Conservation (phyloP, 2,888 invertebrate species). For the Asteroscopus sphinx region DNA sequence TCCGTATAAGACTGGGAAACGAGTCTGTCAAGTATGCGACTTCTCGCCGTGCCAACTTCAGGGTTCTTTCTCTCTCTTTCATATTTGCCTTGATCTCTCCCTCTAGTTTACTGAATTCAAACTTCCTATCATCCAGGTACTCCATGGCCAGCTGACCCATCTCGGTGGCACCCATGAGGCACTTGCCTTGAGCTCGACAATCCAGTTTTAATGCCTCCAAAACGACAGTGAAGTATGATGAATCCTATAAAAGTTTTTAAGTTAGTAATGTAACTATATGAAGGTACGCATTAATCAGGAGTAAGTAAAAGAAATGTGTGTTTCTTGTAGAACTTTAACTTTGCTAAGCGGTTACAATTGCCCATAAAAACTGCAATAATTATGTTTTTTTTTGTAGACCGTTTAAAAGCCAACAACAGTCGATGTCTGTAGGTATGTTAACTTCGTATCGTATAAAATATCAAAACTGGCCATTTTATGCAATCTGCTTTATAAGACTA, state of each 20-base stretch:
- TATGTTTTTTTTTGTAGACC: too few species aligned
- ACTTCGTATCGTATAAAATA: too few species aligned
- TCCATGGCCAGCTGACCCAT: slow-evolving; percentile 92
- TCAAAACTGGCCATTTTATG: too few species aligned
- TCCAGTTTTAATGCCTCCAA: slow-evolving; percentile 90
- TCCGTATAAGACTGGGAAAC: slow-evolving; percentile 82
- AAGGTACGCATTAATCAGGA: too few species aligned
- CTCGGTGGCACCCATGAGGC: slow-evolving; percentile 91
- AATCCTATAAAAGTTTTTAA: slow-evolving; percentile 83
- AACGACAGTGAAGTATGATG: slow-evolving; percentile 91
- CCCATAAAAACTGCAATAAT: too few species aligned
- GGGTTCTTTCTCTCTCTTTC: slow-evolving; percentile 89
- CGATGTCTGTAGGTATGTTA: too few species aligned
- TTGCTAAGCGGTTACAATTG: too few species aligned
- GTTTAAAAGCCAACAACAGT: too few species aligned
- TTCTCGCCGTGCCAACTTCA: slow-evolving; percentile 86
- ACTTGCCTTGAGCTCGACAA: slow-evolving; percentile 90
- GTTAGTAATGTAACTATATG: too few species aligned
- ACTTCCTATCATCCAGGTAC: slow-evolving; percentile 91
- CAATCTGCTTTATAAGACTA: too few species aligned
- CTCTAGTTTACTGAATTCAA: slow-evolving; percentile 90
- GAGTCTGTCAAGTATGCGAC: slow-evolving; percentile 82
- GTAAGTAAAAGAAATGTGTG: too few species aligned
- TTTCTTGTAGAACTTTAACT: too few species aligned
- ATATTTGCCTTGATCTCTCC: slow-evolving; percentile 91